These are phyloP conservation scores for Laupala kohalensis DNA, from an alignment of 1,140 invertebrate species.

Conservation along the genomic window DNA sequence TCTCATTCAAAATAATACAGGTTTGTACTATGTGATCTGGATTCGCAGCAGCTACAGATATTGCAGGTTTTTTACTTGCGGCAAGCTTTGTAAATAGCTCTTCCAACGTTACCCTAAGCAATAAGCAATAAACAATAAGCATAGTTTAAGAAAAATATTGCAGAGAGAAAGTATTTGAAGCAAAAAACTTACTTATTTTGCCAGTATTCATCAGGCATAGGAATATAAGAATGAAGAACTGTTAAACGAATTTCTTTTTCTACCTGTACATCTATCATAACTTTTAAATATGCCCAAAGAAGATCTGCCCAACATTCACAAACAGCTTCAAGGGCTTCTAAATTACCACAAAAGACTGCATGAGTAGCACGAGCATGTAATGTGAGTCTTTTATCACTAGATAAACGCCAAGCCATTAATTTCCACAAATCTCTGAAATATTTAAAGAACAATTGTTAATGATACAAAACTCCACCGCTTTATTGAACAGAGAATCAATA, in stretches of 20 bases:
- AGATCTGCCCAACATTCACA: conserved; percentile 77
- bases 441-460: not conserved
- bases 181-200: conserved; percentile 43
- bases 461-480: not conserved
- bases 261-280: conserved; percentile 70
- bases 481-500: not conserved
- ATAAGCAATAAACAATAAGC: not conserved
- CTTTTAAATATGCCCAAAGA: conserved; percentile 76
- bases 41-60: conserved; percentile 37
- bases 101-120: conserved; percentile 45
- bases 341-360: conserved; percentile 57
- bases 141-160: too few relatives aligned
- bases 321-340: conserved; percentile 55
- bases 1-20: conserved; percentile 59
- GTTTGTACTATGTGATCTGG: conserved; percentile 60
- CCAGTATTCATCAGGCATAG: conserved; percentile 65
- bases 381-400: conserved; percentile 34
- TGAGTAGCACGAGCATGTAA: conserved; percentile 31
- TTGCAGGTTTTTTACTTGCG: conserved; percentile 35
- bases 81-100: conserved; percentile 53
- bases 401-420: conserved; percentile 60
- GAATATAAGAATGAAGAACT: conserved; percentile 36
- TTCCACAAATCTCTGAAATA: conserved; percentile 76
- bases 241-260: conserved; percentile 55
- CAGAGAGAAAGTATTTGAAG: not conserved